These are phyloP conservation scores for Lasioglossum marginatum DNA, from an alignment of 2,888 invertebrate genomes.

Conservation along the genomic window DNA sequence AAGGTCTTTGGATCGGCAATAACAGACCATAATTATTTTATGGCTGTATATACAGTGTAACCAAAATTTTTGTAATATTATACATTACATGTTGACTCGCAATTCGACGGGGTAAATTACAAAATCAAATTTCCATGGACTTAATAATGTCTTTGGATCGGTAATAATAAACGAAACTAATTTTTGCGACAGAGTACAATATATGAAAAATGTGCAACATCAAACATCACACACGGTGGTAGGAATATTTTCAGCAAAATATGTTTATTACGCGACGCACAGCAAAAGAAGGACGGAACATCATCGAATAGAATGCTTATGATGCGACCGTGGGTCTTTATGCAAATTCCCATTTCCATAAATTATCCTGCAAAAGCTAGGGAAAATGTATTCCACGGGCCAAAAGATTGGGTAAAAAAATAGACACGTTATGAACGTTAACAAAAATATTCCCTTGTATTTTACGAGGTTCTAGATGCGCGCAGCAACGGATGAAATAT, in stretches of 20 bases:
- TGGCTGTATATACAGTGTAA: too few species aligned
- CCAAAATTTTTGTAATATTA: too few species aligned
- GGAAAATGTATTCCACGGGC: not conserved
- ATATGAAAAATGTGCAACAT: not conserved
- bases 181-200: not conserved
- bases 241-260: not conserved
- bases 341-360: constrained; percentile 3
- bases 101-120: not conserved
- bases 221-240: not conserved
- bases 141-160: not conserved
- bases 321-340: not conserved
- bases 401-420: not conserved
- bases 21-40: too few species aligned
- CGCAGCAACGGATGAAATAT: not conserved
- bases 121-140: not conserved
- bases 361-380: not conserved
- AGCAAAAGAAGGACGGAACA: not conserved
- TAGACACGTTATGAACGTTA: not conserved
- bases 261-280: not conserved
- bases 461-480: not conserved
- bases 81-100: not conserved
- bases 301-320: constrained; percentile 6
- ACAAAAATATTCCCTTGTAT: not conserved
- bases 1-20: too few species aligned
- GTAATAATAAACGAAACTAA: not conserved